phyloP scores from a whole-genome alignment of 2,113 vertebrate genomes.

The Oncorhynchus nerka region DNA sequence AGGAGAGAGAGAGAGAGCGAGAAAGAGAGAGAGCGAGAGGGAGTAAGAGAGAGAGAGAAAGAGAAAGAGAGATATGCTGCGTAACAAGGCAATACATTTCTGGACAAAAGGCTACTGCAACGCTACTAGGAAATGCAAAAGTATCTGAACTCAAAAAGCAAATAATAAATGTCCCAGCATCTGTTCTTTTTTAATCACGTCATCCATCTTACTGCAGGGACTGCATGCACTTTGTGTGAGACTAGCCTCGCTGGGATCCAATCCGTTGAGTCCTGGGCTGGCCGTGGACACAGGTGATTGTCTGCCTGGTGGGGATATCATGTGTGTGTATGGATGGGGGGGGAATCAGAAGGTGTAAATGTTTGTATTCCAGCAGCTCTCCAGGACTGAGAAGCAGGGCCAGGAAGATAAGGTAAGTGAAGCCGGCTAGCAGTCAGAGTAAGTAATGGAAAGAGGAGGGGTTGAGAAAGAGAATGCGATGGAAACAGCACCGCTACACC shows the following conservation, averaged over 20 bases:
- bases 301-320: conserved; percentile 16
- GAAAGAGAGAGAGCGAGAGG: background rate
- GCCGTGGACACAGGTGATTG: conserved; percentile 6
- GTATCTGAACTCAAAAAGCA: conserved; percentile 59
- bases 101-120: conserved; percentile 32
- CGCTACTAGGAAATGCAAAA: conserved; percentile 58
- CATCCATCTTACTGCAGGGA: conserved; percentile 56
- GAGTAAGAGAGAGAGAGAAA: conserved; percentile 18
- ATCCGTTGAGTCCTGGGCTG: conserved; percentile 30
- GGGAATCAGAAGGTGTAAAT: background rate
- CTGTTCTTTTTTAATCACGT: conserved; percentile 58
- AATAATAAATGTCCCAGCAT: conserved; percentile 58
- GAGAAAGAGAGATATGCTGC: conserved; percentile 53
- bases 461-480: background rate
- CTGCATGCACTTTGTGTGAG: conserved; percentile 23
- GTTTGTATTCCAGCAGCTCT: conserved; percentile 31
- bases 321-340: background rate
- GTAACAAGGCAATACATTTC: conserved; percentile 66
- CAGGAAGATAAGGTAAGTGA: conserved; percentile 50
- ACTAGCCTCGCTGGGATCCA: conserved; percentile 24
- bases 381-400: conserved; percentile 37
- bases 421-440: conserved; percentile 41
- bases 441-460: conserved; percentile 55
- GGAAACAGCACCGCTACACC: background rate
- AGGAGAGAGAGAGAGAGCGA: background rate